A percentile compares a stretch with the other conserved stretches of the same genome.
phyloP scores from a whole-genome alignment of 2,113 vertebrate species.

The Argyrosomus japonicus region DNA sequence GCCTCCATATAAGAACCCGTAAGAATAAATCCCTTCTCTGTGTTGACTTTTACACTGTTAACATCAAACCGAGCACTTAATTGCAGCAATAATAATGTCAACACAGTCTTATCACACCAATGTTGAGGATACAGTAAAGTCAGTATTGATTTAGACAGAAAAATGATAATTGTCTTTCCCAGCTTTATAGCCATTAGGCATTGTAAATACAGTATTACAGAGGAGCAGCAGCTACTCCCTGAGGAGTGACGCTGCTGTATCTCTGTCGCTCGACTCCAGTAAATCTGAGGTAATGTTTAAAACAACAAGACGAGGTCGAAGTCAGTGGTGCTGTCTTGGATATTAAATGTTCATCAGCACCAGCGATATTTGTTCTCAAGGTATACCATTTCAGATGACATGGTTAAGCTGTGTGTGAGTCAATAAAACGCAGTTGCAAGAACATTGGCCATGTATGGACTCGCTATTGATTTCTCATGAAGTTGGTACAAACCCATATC shows the following conservation, averaged over 20 bases:
- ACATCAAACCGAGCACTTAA: not conserved
- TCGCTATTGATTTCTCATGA: not conserved
- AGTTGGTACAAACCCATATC: too few relatives aligned
- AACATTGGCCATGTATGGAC: not conserved
- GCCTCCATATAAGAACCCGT: not conserved
- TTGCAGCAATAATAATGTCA: conserved; percentile 27
- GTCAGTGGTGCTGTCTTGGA: too few relatives aligned
- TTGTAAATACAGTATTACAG: not conserved
- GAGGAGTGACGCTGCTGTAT: not conserved
- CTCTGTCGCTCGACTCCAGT: not conserved
- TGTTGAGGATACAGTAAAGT: not conserved
- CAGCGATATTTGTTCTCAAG: too few relatives aligned
- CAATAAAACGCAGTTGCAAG: not conserved
- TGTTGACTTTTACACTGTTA: conserved; percentile 14
- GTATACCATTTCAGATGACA: too few relatives aligned
- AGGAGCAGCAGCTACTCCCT: not conserved
- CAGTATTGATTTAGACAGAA: conserved; percentile 1
- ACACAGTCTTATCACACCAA: not conserved
- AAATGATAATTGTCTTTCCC: not conserved
- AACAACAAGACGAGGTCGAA: not conserved
- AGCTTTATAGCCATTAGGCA: not conserved
- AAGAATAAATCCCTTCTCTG: not conserved
- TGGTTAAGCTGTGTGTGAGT: not conserved
- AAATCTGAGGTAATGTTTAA: not conserved
- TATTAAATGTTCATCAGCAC: too few relatives aligned